Percentiles rank a stretch among this genome's conserved stretches.
Conservation (phyloP, 2,888 invertebrate genomes). For the Agriopis marginaria region DNA sequence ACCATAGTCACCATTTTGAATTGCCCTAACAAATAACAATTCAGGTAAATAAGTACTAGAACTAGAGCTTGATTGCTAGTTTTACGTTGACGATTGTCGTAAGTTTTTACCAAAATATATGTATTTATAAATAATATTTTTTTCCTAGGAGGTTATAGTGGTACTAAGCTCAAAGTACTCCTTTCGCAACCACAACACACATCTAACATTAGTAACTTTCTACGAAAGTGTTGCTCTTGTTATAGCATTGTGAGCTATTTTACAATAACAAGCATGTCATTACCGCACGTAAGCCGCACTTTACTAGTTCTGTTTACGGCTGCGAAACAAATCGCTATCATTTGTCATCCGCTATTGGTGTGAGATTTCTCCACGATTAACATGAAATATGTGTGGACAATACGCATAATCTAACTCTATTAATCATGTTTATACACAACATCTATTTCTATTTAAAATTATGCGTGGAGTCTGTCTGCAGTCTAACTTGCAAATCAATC, state of each 20-base stretch:
- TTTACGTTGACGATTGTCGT: too few species aligned
- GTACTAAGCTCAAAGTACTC: neutral
- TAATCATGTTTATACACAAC: conserved; percentile 13
- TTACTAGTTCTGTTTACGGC: conserved; percentile 51
- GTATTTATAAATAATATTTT: too few species aligned
- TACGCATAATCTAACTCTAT: conserved; percentile 22
- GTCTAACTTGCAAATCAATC: neutral
- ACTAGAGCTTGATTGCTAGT: too few species aligned
- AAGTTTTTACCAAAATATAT: too few species aligned
- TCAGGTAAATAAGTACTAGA: too few species aligned
- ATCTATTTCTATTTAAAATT: conserved; percentile 1
- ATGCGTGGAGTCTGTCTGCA: conserved; percentile 4
- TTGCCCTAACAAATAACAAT: too few species aligned
- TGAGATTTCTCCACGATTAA: conserved; percentile 60
- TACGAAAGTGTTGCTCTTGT: conserved; percentile 38
- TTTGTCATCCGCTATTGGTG: conserved; percentile 62
- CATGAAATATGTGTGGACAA: conserved; percentile 30
- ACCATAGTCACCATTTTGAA: too few species aligned
- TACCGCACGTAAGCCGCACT: conserved; percentile 49
- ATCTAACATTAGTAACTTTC: conserved; percentile 28
- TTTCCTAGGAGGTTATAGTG: too few species aligned
- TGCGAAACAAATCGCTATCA: conserved; percentile 63
- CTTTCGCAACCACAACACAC: conserved; percentile 1
- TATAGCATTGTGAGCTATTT: conserved; percentile 37
- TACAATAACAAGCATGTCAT: conserved; percentile 50